Evolutionary conservation across 2,113 vertebrate genomes (phyloP), one percentile per base, ranked within the genome.

Genomic region (Stomatorhinus ivindoensis): DNA sequence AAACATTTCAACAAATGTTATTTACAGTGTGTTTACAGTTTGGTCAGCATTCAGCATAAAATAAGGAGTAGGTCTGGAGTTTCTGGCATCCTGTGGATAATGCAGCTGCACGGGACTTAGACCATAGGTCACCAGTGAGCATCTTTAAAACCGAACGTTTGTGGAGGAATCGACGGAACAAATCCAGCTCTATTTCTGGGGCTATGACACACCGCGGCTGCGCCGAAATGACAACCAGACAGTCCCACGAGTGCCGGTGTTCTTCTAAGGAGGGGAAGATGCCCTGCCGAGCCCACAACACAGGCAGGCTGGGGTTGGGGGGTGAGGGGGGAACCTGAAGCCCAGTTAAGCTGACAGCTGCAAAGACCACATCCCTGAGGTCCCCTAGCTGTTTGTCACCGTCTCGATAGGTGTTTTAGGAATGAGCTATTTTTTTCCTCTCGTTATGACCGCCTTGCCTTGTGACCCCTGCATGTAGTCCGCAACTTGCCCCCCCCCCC

Each of bases 71-170:
- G 24, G 21, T 47, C 82, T 84, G 21, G 21, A 84, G 3, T 47
- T 47, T 84, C 2, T 47, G 9, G 39, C 44, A 46, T 84, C 35
- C 42, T 9, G 42, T n/a, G 21, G 82, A 46, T 47, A 84, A 84
- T 47, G 44, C 82, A 47, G 82, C 82, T 47, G 82, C 11, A 35
- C n/a, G 85, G 9, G 27, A 55, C 19, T 6, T 55, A 53, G 4
- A 53, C 83, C 0, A 0, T 4, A 92, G 91, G 91, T 95, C 90
- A 92, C 94, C 91, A 88, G 92, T 92, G 94, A 93, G 94, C 94
- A 95, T 94, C 95, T 96, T 94, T 94, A 53, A 95, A 94, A 95
- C 95, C 93, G 95, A 94, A 92, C 92, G 86, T 91, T 50, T 91
- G 91, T 90, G 89, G 92, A 93, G 92, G 90, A 93, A 93, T 93